Evolutionary conservation across 2,888 invertebrate genomes (phyloP), one percentile per base, ranked within the genome.

Genomic region (Scaptomyza parva): DNA sequence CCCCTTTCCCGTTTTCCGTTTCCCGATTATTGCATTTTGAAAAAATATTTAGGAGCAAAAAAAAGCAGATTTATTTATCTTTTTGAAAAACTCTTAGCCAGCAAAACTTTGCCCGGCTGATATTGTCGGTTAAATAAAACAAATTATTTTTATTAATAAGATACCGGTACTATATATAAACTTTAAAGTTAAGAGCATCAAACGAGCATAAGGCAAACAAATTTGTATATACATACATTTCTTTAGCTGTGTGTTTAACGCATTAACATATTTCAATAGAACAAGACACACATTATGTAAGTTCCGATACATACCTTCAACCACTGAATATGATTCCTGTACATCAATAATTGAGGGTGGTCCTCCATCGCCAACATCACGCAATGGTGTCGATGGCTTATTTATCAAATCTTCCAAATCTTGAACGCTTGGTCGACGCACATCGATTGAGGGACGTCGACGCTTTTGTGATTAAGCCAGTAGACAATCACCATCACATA

Each of bases 261-360:
- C n/a, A n/a, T 33, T 33, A n/a, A n/a, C 33, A 33, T 7, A 6
- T 4, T 33, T n/a, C 12, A 33, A 33, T 33, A 7, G 2, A n/a
- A 33, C n/a, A n/a, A 33, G 33, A n/a, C 33, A 2, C 33, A n/a
- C n/a, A 33, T n/a, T 5, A n/a, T 33, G 33, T n/a, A 33, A 33
- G n/a, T 0, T n/a, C 3, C 0, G 28, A 3, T n/a, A 33, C 33
- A 81, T 91, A 98, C 99, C 98, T 96, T 99, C 99, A 92, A 97
- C 96, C 63, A 98, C 98, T 44, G 98, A 96, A 92, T 99, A 98
- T 90, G 96, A 98, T 91, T 98, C 97, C 92, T 98, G 97, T 43
- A 97, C 96, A 92, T 98, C 97, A 78, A 98, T 95, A 91, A 98
- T 98, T 78, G 94, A 94, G 39, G 98, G 97, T 76, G 97, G 97